phyloP scores from a whole-genome alignment of 2,797 vertebrate species.

The Pogoniulus pusillus region DNA sequence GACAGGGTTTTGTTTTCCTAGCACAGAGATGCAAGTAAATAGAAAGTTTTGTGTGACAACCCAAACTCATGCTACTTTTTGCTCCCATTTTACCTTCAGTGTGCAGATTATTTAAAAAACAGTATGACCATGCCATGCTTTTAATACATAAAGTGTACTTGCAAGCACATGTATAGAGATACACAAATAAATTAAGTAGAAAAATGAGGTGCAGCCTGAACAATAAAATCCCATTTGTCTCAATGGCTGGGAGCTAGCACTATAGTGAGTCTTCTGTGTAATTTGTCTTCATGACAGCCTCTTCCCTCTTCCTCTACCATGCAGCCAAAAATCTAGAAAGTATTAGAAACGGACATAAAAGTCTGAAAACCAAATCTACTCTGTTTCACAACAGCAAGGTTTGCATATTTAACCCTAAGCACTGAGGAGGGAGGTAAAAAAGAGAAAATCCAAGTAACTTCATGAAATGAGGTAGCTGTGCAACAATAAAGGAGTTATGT shows the following conservation, averaged over 20 bases:
- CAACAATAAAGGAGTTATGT: background rate
- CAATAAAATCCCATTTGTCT: background rate
- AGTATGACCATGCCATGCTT: background rate
- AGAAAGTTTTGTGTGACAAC: background rate
- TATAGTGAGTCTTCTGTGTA: background rate
- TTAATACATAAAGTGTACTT: background rate
- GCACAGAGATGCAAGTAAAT: background rate
- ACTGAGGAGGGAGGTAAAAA: background rate
- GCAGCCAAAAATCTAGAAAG: background rate
- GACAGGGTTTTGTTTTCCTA: background rate
- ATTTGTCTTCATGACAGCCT: slow-evolving; percentile 9
- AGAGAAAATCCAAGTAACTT: background rate
- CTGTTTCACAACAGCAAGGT: background rate
- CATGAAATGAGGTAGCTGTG: background rate
- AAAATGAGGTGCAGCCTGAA: background rate
- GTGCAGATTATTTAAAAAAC: background rate
- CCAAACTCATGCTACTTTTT: background rate
- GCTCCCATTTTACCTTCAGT: background rate
- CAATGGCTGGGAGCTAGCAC: background rate
- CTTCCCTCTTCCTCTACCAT: background rate
- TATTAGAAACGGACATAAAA: background rate
- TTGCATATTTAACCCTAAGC: background rate
- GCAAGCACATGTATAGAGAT: background rate
- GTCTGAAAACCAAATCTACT: background rate
- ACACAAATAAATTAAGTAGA: background rate